Evolutionary conservation across 37 sponge, comb jelly and placozoan species (phyloP), one percentile per base, ranked within the genome.

Genomic region (Halisarca cf. caerulea): DNA sequence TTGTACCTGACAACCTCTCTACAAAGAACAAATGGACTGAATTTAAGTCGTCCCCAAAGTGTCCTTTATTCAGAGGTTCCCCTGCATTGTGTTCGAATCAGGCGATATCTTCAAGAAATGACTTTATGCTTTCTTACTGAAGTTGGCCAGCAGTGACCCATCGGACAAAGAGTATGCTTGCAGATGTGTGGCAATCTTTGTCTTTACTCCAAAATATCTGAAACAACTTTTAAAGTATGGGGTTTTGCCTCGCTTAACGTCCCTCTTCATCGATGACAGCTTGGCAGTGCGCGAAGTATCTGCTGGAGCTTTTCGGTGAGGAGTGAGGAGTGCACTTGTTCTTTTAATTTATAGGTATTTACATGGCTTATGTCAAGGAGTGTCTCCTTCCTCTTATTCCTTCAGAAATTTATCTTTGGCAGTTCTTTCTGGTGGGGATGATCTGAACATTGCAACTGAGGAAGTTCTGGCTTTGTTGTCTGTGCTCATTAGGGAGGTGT

Each of bases 401-500:
- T 27, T 34, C 33, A 68, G 69, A 34, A 68, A 68, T 33, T 34
- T 68, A 2, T 34, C 69, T 7, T 34, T 68, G 2, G 69, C 33
- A 34, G 69, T 68, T 28, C 17, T 34, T 27, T 18, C 28, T 32
- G 30, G 17, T 18, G 69, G 34, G 3, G 69, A 68, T 18, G 28
- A 30, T 30, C 11, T 47, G 51, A 30, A 68, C 2, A 34, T 68
- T 24, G 35, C 34, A 30, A 68, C 35, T 68, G 69, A 8, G 17
- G 69, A 68, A 6, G 69, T 68, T 27, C 34, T 68, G 33, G 2
- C 34, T 33, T 6, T 34, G 35, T 33, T 68, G 33, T 34, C 69
- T 32, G 69, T 68, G 32, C 69, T 68, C 69, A 68, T 68, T 68
- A 8, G 69, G 33, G 69, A 68, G 69, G 69, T 68, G 33, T 68